Evolutionary conservation across 2,888 invertebrate genomes (phyloP).

Genomic region (Cataglyphis rosenhaueri): DNA sequence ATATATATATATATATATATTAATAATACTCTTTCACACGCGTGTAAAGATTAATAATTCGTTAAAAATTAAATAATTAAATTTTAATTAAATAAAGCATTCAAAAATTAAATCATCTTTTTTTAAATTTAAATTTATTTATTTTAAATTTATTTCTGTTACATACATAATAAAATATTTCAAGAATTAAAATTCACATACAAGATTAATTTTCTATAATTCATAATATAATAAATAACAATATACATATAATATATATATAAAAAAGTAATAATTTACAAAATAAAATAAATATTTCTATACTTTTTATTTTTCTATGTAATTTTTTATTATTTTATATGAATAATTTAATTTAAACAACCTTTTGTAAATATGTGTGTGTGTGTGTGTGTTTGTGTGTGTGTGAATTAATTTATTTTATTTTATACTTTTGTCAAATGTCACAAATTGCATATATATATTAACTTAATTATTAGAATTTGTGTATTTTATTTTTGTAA

Average conservation of each 20-base stretch:
- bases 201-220: neutral
- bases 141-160: too few relatives aligned
- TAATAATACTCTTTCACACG: neutral
- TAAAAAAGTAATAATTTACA: neutral
- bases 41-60: neutral
- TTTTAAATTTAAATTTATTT: neutral
- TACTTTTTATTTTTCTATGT: neutral
- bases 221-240: neutral
- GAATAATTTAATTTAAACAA: neutral
- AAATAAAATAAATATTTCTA: neutral
- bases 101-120: neutral
- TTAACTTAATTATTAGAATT: neutral
- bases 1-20: too few relatives aligned
- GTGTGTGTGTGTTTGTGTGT: too few relatives aligned
- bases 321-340: neutral
- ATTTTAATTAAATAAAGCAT: conserved; percentile 13
- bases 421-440: neutral
- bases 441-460: neutral
- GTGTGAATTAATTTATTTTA: neutral
- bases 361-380: neutral
- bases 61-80: neutral
- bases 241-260: too few relatives aligned
- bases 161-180: neutral
- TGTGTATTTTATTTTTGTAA: neutral
- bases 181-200: neutral